Evolutionary conservation across 1,140 invertebrate genomes (phyloP).

Genomic region (Nasonia giraulti): DNA sequence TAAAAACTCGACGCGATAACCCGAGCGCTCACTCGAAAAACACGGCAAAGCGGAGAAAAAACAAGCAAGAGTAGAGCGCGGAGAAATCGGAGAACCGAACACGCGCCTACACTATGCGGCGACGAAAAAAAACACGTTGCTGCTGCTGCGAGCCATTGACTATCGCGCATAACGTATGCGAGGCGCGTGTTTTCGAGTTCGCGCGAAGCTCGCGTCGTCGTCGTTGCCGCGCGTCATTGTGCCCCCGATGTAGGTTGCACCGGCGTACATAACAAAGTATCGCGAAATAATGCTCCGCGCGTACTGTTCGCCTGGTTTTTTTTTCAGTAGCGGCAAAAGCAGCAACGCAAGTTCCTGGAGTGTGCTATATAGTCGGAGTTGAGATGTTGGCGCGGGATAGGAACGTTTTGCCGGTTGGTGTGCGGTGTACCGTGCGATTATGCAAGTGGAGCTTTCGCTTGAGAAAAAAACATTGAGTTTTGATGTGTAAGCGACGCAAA

Average conservation of each 20-base stretch:
- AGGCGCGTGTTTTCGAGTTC: constrained; percentile 64
- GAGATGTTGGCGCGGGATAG: no score
- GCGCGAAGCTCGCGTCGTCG: constrained; percentile 40
- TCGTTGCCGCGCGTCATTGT: constrained; percentile 60
- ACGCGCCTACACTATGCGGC: background rate
- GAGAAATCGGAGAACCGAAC: background rate
- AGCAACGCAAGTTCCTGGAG: background rate
- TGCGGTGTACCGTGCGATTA: no score
- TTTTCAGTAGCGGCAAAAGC: background rate
- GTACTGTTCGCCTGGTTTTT: background rate
- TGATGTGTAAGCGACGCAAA: no score
- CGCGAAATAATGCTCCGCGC: constrained; percentile 58
- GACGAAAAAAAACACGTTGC: background rate
- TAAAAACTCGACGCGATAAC: background rate
- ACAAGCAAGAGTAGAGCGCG: background rate
- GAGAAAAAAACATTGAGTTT: no score
- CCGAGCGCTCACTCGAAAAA: background rate
- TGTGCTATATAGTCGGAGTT: no score
- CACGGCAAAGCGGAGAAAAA: background rate
- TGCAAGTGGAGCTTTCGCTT: no score
- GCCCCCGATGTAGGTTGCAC: constrained; percentile 64
- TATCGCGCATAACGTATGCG: constrained; percentile 56
- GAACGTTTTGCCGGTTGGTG: no score
- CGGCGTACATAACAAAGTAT: constrained; percentile 66
- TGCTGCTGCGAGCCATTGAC: background rate